phyloP scores from a whole-genome alignment of 1,140 invertebrate genomes.

The Hyphantria cunea region DNA sequence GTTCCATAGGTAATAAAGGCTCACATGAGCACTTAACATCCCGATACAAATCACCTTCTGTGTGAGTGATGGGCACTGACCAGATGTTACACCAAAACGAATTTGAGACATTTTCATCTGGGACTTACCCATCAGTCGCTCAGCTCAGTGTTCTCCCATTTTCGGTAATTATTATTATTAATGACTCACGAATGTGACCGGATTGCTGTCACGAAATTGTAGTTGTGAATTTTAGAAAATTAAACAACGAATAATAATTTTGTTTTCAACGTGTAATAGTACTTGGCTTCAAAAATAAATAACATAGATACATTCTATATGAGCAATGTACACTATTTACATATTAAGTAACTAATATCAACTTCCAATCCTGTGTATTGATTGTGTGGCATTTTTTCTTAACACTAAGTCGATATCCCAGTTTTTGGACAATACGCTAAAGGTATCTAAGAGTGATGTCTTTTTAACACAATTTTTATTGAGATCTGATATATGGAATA shows the following conservation, averaged over 20 bases:
- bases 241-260: constrained; percentile 1
- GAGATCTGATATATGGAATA: constrained; percentile 66
- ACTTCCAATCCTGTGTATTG: constrained; percentile 41
- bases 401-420: constrained; percentile 62
- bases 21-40: no score
- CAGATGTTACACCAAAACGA: no score
- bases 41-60: no score
- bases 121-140: no score
- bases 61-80: no score
- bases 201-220: no score
- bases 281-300: constrained; percentile 64
- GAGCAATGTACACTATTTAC: constrained; percentile 75
- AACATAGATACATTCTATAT: constrained; percentile 60
- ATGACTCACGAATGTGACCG: background rate
- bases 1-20: no score
- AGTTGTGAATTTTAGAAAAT: no score
- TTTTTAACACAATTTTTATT: constrained; percentile 49
- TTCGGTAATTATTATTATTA: no score
- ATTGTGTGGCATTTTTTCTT: constrained; percentile 44
- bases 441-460: constrained; percentile 44
- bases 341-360: constrained; percentile 61
- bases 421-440: constrained; percentile 51
- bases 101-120: no score
- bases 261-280: constrained; percentile 55
- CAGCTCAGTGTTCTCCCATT: no score